Percentiles rank a stretch among this genome's conserved stretches.
These are phyloP conservation scores for Zaprionus kolodkinae DNA, from an alignment of 1,140 invertebrate genomes.

Conservation along the genomic window DNA sequence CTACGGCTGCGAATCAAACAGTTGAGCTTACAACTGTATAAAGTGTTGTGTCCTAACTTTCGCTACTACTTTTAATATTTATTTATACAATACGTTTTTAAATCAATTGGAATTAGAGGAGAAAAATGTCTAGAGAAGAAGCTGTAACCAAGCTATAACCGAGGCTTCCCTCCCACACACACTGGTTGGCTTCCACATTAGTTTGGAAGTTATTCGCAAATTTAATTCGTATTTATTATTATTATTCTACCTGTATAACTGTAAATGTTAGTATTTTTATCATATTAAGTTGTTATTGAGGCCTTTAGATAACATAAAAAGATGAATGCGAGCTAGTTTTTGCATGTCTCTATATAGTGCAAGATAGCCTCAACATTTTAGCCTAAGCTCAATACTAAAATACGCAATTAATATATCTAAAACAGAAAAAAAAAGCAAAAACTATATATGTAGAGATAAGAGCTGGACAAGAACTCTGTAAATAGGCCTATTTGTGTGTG, in stretches of 20 bases:
- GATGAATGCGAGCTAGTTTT: conserved; percentile 21
- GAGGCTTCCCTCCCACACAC: conserved; percentile 21
- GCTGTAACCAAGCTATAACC: conserved; percentile 7
- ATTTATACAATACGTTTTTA: conserved; percentile 35
- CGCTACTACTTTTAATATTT: conserved; percentile 63
- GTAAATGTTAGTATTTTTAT: conserved; percentile 79
- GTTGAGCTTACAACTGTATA: conserved; percentile 55
- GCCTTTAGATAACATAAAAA: conserved; percentile 61
- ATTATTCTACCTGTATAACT: conserved; percentile 39
- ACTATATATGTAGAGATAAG: conserved; percentile 21
- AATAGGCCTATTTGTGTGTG: conserved; percentile 57
- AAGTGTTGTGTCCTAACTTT: conserved; percentile 39
- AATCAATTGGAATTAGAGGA: neutral
- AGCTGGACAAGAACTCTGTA: conserved; percentile 36
- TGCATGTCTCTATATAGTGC: conserved; percentile 16
- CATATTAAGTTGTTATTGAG: conserved; percentile 76
- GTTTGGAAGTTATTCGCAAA: conserved; percentile 13
- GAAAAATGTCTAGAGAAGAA: conserved; percentile 62
- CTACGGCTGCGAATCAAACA: conserved; percentile 4
- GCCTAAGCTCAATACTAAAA: conserved; percentile 21
- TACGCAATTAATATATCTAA: conserved; percentile 4
- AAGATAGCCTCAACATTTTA: conserved; percentile 43
- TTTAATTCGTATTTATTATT: conserved; percentile 40
- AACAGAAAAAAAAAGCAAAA: neutral
- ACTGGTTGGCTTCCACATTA: neutral